These are phyloP conservation scores for Semotilus atromaculatus DNA, from an alignment of 2,797 vertebrate genomes.

Conservation along the genomic window DNA sequence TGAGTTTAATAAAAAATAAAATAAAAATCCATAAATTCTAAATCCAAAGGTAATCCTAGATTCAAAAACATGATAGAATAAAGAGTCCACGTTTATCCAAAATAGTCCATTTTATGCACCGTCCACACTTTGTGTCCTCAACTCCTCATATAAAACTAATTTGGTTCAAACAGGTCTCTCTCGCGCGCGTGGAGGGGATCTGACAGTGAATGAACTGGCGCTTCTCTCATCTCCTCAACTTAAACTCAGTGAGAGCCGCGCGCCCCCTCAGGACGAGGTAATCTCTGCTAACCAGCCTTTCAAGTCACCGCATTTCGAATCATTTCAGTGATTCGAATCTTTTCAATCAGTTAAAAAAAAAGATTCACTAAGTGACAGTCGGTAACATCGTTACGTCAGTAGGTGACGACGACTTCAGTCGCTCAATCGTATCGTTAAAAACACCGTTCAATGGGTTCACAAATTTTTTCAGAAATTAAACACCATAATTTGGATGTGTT, in stretches of 20 bases:
- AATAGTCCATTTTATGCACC: not conserved
- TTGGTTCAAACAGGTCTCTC: not conserved
- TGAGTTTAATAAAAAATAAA: too few species aligned
- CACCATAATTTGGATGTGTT: not conserved
- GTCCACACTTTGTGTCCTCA: not conserved
- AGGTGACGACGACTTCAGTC: not conserved
- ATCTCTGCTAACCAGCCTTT: conserved; percentile 23
- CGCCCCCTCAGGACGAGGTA: not conserved
- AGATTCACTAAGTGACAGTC: not conserved
- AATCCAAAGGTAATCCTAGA: conserved; percentile 13
- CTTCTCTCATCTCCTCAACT: conserved; percentile 51
- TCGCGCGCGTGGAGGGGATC: not conserved
- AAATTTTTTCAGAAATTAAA: not conserved
- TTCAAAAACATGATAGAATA: not conserved
- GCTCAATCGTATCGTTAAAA: too few species aligned
- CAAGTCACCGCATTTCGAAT: conserved; percentile 9
- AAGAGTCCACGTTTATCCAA: conserved; percentile 12
- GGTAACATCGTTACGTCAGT: not conserved
- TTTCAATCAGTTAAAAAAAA: not conserved
- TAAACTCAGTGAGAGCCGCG: conserved; percentile 44
- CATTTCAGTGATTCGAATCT: conserved; percentile 2
- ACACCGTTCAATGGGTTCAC: not conserved
- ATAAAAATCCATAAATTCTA: not conserved
- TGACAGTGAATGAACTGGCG: conserved; percentile 54
- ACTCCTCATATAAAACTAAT: not conserved